phyloP scores from a whole-genome alignment of 2,888 invertebrate species.

The Bibio marci region DNA sequence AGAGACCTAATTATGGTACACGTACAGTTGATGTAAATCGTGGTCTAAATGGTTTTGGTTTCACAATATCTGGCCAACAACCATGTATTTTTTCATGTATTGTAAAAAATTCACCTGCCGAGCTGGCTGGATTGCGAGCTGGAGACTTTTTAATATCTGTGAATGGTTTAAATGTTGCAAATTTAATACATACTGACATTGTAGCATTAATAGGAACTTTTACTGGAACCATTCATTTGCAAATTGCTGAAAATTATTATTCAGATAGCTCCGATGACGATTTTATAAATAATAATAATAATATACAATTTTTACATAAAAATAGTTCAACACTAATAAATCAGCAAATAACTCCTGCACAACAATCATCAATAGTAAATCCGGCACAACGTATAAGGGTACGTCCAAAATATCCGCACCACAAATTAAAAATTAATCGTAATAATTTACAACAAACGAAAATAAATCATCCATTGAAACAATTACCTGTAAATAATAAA shows the following conservation, averaged over 20 bases:
- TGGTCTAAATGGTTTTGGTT: slow-evolving; percentile 86
- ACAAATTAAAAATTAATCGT: slow-evolving; percentile 5
- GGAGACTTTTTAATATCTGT: slow-evolving; percentile 88
- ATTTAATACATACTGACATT: slow-evolving; percentile 83
- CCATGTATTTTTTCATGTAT: slow-evolving; percentile 92
- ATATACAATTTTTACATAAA: too few relatives aligned
- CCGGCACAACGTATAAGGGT: too few relatives aligned
- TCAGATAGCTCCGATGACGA: slow-evolving; percentile 75
- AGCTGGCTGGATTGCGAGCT: slow-evolving; percentile 72
- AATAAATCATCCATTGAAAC: background rate
- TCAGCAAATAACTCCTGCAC: background rate
- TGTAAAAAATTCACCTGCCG: slow-evolving; percentile 77
- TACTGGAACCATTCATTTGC: slow-evolving; percentile 63
- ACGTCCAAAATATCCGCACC: slow-evolving; percentile 7
- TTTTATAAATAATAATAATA: slow-evolving; percentile 16
- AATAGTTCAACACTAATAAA: too few relatives aligned
- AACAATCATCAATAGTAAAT: too few relatives aligned
- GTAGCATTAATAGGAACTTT: slow-evolving; percentile 80
- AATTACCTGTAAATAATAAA: background rate
- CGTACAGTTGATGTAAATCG: slow-evolving; percentile 60
- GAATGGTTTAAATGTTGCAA: slow-evolving; percentile 80
- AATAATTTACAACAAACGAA: background rate
- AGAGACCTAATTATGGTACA: slow-evolving; percentile 41
- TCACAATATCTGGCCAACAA: slow-evolving; percentile 92
- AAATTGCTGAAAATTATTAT: slow-evolving; percentile 74